A percentile compares a stretch with the other conserved stretches of the same genome.
phyloP scores from a whole-genome alignment of 2,113 vertebrate species.

The Urocitellus parryii region DNA sequence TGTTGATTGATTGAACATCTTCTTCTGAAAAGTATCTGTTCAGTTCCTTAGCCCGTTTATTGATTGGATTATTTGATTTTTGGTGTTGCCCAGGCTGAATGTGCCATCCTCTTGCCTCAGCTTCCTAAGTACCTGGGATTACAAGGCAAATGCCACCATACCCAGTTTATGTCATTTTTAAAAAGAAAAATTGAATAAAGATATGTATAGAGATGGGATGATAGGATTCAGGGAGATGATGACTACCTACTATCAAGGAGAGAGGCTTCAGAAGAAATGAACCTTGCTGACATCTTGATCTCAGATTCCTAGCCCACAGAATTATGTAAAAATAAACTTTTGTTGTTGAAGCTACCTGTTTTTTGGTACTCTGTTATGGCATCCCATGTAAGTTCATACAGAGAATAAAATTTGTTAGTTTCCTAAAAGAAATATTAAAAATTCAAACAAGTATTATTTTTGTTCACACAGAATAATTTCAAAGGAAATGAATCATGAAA shows the following conservation, averaged over 20 bases:
- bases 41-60: no score
- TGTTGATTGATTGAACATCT: no score
- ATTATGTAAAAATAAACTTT: background rate
- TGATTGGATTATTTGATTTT: no score
- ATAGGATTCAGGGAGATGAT: background rate
- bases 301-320: background rate
- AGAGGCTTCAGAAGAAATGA: background rate
- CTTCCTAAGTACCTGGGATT: no score
- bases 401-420: background rate
- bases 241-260: background rate
- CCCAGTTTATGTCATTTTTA: no score
- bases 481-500: background rate
- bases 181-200: no score
- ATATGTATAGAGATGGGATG: no score
- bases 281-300: background rate
- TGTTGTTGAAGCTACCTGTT: background rate
- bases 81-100: no score
- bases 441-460: background rate
- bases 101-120: no score
- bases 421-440: conserved; percentile 24
- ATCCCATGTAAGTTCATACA: background rate
- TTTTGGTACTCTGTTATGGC: no score
- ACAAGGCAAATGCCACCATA: no score
- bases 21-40: no score
- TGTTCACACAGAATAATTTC: background rate